Evolutionary conservation across 2,113 vertebrate genomes (phyloP).

Genomic region (Ammodytes marinus): DNA sequence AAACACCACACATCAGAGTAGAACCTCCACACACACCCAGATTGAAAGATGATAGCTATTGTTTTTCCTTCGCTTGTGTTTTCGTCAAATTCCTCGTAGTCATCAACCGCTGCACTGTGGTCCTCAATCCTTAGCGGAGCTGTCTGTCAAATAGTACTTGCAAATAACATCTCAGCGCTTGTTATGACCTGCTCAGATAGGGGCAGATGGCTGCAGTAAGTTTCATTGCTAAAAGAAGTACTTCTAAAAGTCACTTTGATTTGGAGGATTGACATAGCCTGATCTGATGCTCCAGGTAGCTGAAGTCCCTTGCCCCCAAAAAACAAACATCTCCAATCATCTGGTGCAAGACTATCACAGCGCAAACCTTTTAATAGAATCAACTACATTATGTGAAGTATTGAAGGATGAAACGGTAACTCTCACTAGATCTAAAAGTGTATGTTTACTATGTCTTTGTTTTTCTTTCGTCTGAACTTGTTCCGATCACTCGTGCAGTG

Average conservation of each 20-base stretch:
- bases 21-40: neutral
- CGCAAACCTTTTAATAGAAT: conserved; percentile 14
- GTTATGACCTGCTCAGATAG: conserved; percentile 45
- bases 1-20: conserved; percentile 15
- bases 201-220: conserved; percentile 1
- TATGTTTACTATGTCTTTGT: conserved; percentile 29
- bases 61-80: conserved; percentile 20
- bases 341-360: conserved; percentile 57
- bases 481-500: conserved; percentile 42
- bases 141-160: conserved; percentile 34
- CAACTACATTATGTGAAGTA: conserved; percentile 33
- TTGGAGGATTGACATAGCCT: neutral
- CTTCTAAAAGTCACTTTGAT: conserved; percentile 17
- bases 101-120: conserved; percentile 24
- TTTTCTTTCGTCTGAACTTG: conserved; percentile 25
- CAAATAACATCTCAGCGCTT: conserved; percentile 21
- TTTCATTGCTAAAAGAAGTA: conserved; percentile 14
- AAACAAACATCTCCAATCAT: conserved; percentile 38
- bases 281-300: neutral
- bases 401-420: conserved; percentile 11
- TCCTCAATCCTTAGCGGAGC: conserved; percentile 12
- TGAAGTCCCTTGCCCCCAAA: neutral
- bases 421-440: conserved; percentile 26
- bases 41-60: conserved; percentile 28
- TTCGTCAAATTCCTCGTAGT: conserved; percentile 36